These are phyloP conservation scores for Drosophila niveifrons DNA, from an alignment of 2,888 invertebrate species.

Conservation along the genomic window DNA sequence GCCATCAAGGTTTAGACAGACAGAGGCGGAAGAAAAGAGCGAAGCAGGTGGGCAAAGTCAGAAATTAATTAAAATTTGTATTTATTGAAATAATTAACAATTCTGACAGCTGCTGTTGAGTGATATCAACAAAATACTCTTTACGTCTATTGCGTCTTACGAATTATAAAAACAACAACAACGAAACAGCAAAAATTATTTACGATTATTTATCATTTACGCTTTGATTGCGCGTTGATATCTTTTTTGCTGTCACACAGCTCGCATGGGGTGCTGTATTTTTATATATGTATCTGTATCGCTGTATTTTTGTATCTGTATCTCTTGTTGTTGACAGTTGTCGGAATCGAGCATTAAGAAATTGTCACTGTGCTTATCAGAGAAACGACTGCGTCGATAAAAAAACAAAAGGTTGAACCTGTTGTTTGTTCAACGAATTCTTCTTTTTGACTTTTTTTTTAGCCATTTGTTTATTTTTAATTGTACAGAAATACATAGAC, in stretches of 20 bases:
- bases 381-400: constrained; percentile 29
- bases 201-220: constrained; percentile 77
- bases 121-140: constrained; percentile 3
- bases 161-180: constrained; percentile 19
- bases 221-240: constrained; percentile 65
- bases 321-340: constrained; percentile 61
- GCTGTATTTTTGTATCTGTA: constrained; percentile 12
- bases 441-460: constrained; percentile 4
- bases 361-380: constrained; percentile 54
- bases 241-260: constrained; percentile 30
- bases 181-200: constrained; percentile 58
- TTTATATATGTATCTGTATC: background rate
- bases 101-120: constrained; percentile 17
- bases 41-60: background rate
- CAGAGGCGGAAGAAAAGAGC: background rate
- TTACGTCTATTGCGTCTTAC: constrained; percentile 55
- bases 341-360: constrained; percentile 41
- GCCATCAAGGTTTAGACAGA: background rate
- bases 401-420: constrained; percentile 29
- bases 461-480: constrained; percentile 47
- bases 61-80: constrained; percentile 28
- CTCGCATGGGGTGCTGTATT: background rate
- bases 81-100: constrained; percentile 24
- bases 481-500: constrained; percentile 28
- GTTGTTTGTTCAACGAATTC: constrained; percentile 5